phyloP scores from a whole-genome alignment of 2,888 invertebrate genomes.

The Yponomeuta sedellus region DNA sequence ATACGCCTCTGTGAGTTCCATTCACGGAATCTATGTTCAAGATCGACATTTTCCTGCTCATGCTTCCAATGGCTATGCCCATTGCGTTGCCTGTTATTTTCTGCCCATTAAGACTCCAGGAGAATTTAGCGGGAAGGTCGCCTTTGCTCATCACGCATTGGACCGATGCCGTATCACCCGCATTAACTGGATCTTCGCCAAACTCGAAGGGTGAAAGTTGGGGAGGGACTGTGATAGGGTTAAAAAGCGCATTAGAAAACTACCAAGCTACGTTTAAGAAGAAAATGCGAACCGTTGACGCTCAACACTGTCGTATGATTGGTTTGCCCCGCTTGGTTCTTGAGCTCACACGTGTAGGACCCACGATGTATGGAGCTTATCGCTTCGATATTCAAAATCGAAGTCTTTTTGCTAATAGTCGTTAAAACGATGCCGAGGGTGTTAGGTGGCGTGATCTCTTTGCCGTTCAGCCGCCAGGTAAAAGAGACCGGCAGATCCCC shows the following conservation, averaged over 20 bases:
- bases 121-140: constrained; percentile 85
- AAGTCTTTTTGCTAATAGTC: constrained; percentile 79
- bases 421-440: constrained; percentile 76
- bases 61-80: constrained; percentile 78
- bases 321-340: constrained; percentile 78
- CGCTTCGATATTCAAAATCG: constrained; percentile 80
- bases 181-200: constrained; percentile 82
- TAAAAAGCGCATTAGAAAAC: neutral
- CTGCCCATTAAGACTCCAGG: constrained; percentile 80
- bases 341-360: constrained; percentile 80
- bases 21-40: constrained; percentile 82
- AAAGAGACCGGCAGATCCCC: constrained; percentile 89
- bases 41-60: constrained; percentile 79
- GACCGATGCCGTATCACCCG: constrained; percentile 84
- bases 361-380: constrained; percentile 79
- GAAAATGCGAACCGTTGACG: constrained; percentile 75
- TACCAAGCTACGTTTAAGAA: constrained; percentile 7
- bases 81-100: constrained; percentile 71
- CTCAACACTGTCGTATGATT: constrained; percentile 77
- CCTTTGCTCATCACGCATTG: constrained; percentile 86
- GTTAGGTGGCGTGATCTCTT: constrained; percentile 66
- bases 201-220: constrained; percentile 82
- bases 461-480: constrained; percentile 81
- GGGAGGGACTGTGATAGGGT: constrained; percentile 75
- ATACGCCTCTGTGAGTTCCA: constrained; percentile 83